Evolutionary conservation across 2,113 vertebrate genomes (phyloP).

Genomic region (Agapornis roseicollis): DNA sequence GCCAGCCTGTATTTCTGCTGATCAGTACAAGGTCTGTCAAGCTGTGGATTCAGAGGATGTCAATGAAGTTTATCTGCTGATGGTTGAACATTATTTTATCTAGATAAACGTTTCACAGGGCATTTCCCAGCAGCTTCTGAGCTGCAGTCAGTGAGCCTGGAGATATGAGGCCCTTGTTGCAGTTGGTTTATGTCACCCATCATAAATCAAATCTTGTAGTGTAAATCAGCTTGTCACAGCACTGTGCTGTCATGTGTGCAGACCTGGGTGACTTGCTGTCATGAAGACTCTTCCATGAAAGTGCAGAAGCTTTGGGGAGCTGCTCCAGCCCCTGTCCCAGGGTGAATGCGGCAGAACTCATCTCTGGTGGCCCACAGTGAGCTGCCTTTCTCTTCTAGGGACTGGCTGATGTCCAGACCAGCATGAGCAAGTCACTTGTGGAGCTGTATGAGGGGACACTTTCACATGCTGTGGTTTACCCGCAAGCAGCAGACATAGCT

Average conservation of each 20-base stretch:
- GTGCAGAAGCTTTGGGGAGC: neutral
- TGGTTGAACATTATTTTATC: neutral
- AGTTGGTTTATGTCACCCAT: neutral
- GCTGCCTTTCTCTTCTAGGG: neutral
- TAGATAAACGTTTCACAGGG: conserved; percentile 1
- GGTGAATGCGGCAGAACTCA: fast-evolving
- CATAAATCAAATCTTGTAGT: neutral
- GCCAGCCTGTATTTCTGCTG: neutral
- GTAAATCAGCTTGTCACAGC: neutral
- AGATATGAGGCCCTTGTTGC: neutral
- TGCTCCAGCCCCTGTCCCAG: neutral
- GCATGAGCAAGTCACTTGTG: fast-evolving
- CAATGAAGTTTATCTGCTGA: neutral
- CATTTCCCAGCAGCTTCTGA: conserved; percentile 25
- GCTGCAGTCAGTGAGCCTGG: neutral
- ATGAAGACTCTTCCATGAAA: neutral
- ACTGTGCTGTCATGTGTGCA: fast-evolving
- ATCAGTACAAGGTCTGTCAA: neutral
- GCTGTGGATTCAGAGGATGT: neutral
- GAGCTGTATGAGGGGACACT: neutral
- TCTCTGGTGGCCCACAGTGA: neutral
- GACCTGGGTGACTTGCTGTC: neutral
- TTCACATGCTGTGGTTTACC: neutral
- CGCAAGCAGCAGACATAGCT: neutral
- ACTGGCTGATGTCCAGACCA: neutral